phyloP scores from a whole-genome alignment of 2,113 vertebrate species.

The Hylia prasina region DNA sequence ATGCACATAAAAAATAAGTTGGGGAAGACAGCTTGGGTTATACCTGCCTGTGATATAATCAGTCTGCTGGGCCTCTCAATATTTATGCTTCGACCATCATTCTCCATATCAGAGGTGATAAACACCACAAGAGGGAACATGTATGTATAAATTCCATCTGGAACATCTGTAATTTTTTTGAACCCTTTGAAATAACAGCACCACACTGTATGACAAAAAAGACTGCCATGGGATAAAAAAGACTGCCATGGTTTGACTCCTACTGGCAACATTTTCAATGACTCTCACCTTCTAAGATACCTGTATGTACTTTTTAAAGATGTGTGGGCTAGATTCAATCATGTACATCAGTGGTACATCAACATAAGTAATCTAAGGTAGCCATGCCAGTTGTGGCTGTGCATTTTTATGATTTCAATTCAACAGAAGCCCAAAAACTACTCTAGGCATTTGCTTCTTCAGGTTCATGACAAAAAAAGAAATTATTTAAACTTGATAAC shows the following conservation, averaged over 20 bases:
- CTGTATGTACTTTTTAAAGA: not conserved
- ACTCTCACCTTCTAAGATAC: not conserved
- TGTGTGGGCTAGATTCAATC: not conserved
- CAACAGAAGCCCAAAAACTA: not conserved
- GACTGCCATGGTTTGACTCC: not conserved
- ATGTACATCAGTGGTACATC: not conserved
- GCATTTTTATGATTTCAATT: not conserved
- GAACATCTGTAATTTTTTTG: not conserved
- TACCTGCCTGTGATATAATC: not conserved
- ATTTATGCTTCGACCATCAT: not conserved
- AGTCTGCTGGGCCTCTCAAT: not conserved
- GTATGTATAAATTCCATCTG: not conserved
- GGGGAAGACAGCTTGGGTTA: not conserved
- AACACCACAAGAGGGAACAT: not conserved
- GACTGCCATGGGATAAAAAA: not conserved
- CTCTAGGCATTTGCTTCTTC: not conserved
- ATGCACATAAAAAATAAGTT: not conserved
- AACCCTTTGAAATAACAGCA: not conserved
- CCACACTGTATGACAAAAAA: not conserved
- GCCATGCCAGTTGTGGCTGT: not conserved
- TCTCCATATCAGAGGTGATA: not conserved
- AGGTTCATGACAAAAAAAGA: not conserved
- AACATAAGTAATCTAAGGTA: not conserved
- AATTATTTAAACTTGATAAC: not conserved
- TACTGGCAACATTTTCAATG: not conserved